Conservation (phyloP, 1,140 invertebrate genomes). For the Drosophila bocki region DNA sequence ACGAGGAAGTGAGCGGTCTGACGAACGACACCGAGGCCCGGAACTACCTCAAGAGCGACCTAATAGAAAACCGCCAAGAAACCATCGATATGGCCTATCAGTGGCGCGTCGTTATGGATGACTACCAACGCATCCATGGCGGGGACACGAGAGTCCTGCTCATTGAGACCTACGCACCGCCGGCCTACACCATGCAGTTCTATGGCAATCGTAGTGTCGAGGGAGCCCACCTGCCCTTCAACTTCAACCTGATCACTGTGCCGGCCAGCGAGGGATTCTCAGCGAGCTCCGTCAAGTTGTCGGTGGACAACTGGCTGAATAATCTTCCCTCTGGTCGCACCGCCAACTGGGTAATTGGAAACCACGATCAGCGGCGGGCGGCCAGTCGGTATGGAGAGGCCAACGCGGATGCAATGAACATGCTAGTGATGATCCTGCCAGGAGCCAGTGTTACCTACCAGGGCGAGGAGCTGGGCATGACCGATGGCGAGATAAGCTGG, state of each 20-base stretch:
- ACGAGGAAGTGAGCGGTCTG: constrained; percentile 86
- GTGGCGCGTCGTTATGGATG: constrained; percentile 88
- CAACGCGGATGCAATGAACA: constrained; percentile 88
- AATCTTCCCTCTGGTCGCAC: constrained; percentile 71
- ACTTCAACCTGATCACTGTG: constrained; percentile 86
- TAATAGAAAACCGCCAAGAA: constrained; percentile 88
- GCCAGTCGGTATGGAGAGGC: constrained; percentile 87
- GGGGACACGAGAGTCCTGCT: constrained; percentile 88
- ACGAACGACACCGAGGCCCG: constrained; percentile 85
- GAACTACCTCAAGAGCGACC: constrained; percentile 87
- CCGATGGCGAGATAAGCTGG: constrained; percentile 87
- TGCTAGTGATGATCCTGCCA: constrained; percentile 89
- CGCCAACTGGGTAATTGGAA: constrained; percentile 87
- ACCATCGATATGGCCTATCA: constrained; percentile 87
- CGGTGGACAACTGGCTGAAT: constrained; percentile 85
- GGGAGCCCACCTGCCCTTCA: constrained; percentile 87
- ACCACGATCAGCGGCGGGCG: constrained; percentile 88
- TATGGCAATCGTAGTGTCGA: constrained; percentile 86
- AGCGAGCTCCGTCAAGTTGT: constrained; percentile 74
- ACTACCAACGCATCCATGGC: constrained; percentile 85
- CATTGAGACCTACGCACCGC: constrained; percentile 88
- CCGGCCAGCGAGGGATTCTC: constrained; percentile 71
- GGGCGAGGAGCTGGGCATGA: constrained; percentile 89
- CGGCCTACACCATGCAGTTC: constrained; percentile 86
- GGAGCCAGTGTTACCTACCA: constrained; percentile 91